Base-by-base conservation (phyloP, 2,888 invertebrate species). In the Sphaeridia pumilis region DNA sequence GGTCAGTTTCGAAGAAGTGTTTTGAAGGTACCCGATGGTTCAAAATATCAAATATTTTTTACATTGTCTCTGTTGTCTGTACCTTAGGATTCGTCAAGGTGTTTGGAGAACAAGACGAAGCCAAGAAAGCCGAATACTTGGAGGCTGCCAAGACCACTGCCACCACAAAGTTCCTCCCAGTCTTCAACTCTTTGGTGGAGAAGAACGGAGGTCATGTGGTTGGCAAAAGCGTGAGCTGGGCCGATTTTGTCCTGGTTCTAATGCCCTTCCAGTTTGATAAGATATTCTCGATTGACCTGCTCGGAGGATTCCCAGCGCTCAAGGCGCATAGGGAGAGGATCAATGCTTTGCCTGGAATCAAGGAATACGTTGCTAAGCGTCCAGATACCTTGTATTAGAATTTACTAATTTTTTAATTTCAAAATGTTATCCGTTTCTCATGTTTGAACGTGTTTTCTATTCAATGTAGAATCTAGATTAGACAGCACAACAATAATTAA, bases 21-120 rank as follows among this genome's bases (percentile, higher is more conserved):
- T n/a, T n/a, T n/a, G n/a, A n/a, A n/a, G n/a, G n/a, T n/a, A n/a
- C n/a, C n/a, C n/a, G n/a, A n/a, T n/a, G n/a, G n/a, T n/a, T n/a
- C n/a, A n/a, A n/a, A n/a, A n/a, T n/a, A n/a, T n/a, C n/a, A n/a
- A n/a, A n/a, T n/a, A n/a, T n/a, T n/a, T n/a, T n/a, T n/a, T n/a
- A n/a, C n/a, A n/a, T n/a, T n/a, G n/a, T n/a, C n/a, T n/a, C n/a
- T n/a, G n/a, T n/a, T n/a, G n/a, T n/a, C n/a, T n/a, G n/a, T n/a
- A n/a, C n/a, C n/a, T n/a, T n/a, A n/a, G n/a, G n/a, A n/a, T n/a
- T n/a, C n/a, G 38, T 53, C 27, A 49, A 36, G 24, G 56, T 53
- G 36, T 38, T 53, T n/a, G n/a, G n/a, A n/a, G 38, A 38, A 38
- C 12, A 38, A 17, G 38, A 38, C 17, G 38, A 38, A 17, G 17